Evolutionary conservation across 2,113 vertebrate species (phyloP), one percentile per base, ranked within the genome.

Genomic region (Dascyllus trimaculatus): DNA sequence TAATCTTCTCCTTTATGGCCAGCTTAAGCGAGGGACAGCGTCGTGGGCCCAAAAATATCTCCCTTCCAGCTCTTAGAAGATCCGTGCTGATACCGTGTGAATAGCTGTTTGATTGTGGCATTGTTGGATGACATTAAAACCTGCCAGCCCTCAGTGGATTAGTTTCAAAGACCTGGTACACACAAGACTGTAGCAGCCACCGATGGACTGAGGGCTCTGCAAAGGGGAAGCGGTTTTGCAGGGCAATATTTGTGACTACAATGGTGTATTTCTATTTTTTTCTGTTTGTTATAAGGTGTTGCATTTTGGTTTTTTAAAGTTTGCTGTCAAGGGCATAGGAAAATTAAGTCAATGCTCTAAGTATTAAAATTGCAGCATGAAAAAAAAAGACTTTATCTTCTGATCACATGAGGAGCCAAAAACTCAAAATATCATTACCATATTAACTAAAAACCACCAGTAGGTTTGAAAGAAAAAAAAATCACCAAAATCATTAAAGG

Each of bases 51-150:
- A 71, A 57, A 85, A 79, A 83, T 74, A 79, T 77, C 74, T 74
- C 43, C 52, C 62, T 56, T 80, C 14, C 58, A 72, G 75, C 69
- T 78, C 38, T 77, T 56, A 60, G 80, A 82, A 66, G 78, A 85
- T 80, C 11, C 11, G 11, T 24, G 64, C 38, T 59, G 75, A 81
- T 72, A 75, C 35, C 64, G 62, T 58, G 57, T 83, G 78, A 80
- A 78, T 68, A 74, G 71, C 74, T 58, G 58, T 91, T 80, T 87
- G 85, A 84, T 83, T 81, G 74, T 59, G 19, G 52, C 43, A 73
- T 84, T 76, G 75, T 82, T 65, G 68, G 60, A 73, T 80, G 79
- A 80, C 86, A 83, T 78, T 85, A 85, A 81, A 80, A 85, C 76
- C 84, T 80, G 69, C 57, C 52, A 86, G 24, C 17, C 57, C 52